A percentile compares a stretch with the other conserved stretches of the same genome.
These are phyloP conservation scores for Phataginus tetradactyla DNA, from an alignment of 2,797 vertebrate species.

Conservation along the genomic window DNA sequence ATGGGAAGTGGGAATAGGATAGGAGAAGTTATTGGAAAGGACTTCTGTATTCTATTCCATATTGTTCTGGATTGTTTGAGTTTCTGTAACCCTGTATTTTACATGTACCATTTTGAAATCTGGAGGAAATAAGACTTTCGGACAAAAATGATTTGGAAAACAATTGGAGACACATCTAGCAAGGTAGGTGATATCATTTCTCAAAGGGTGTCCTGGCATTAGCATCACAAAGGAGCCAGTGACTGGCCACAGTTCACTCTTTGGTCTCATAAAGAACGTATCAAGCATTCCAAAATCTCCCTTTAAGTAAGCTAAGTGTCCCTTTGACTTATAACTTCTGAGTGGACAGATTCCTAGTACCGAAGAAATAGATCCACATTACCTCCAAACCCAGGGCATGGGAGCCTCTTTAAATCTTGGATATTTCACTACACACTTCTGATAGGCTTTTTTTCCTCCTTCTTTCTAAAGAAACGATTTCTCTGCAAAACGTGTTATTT, in stretches of 20 bases:
- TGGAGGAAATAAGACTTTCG: neutral
- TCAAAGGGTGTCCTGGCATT: neutral
- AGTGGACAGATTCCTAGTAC: neutral
- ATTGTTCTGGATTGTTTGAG: neutral
- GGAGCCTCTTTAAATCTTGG: neutral
- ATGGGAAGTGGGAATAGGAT: neutral
- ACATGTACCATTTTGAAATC: conserved; percentile 20
- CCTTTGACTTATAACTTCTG: neutral
- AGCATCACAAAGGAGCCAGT: neutral
- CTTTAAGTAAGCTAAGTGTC: neutral
- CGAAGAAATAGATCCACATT: neutral
- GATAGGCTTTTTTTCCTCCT: neutral
- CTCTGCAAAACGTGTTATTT: conserved; percentile 64
- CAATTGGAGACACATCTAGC: conserved; percentile 27
- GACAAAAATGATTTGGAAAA: neutral
- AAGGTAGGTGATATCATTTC: neutral
- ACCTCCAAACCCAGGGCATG: neutral
- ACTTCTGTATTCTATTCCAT: neutral
- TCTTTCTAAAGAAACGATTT: conserved; percentile 64
- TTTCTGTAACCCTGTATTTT: neutral
- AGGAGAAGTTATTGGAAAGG: neutral
- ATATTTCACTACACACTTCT: conserved; percentile 29
- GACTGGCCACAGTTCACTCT: neutral
- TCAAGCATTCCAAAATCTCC: neutral
- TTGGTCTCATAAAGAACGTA: neutral